Evolutionary conservation across 2,113 vertebrate genomes (phyloP), one percentile per base, ranked within the genome.

Genomic region (Cynoglossus semilaevis): DNA sequence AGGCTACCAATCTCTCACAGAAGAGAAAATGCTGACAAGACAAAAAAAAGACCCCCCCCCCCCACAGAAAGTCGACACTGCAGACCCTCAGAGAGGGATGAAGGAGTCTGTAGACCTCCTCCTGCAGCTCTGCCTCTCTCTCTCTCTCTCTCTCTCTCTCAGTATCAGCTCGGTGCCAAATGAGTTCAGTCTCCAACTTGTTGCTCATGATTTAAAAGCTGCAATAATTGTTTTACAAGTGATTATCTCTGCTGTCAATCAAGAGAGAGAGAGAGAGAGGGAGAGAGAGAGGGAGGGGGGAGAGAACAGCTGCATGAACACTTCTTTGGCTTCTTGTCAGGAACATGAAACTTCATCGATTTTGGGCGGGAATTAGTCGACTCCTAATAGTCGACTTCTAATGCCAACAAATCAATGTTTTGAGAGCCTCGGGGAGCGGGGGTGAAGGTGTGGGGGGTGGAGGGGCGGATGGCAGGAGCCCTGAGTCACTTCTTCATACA

Each of bases 321-420:
- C 74, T 71, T 55, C 46, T 56, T 64, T 70, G 46, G 58, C 43
- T 60, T 78, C 40, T 2, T 66, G n/a, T 7, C 36, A 37, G 44
- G 48, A 42, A 54, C 0, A 56, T 80, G 51, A 73, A 82, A 65
- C 77, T 79, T 72, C 74, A 81, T 70, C 51, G 63, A 67, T 80
- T 85, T 85, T 86, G 82, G 83, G 87, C 79, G 83, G 84, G 84
- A 85, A 82, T n/a, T 79, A 79, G 73, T 15, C 36, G 43, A 51
- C 73, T 76, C 71, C 60, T 62, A 74, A 69, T 83, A 72, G 70
- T 41, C 48, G n/a, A n/a, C n/a, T n/a, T n/a, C n/a, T n/a, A 62
- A 55, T 75, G 79, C 57, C 77, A 19, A 66, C 74, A 82, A 82
- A 85, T 74, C 77, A 87, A 75, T 70, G 65, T 55, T 63, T 77